phyloP scores from a whole-genome alignment of 2,113 vertebrate species.

The Notechis scutatus region DNA sequence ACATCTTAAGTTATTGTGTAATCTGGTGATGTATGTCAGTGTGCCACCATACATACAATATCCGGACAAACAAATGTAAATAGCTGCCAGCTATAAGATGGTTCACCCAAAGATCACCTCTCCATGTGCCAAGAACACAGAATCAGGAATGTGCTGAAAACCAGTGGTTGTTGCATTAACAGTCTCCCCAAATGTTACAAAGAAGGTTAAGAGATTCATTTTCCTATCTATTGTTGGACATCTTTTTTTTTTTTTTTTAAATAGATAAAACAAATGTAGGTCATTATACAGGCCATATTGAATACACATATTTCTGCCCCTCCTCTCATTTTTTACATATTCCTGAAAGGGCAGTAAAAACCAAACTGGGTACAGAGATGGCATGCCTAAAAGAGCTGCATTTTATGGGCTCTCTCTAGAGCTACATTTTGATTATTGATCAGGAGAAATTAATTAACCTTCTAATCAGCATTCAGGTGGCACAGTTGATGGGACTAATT shows the following conservation, averaged over 20 bases:
- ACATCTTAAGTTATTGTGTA: neutral
- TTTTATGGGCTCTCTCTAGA: neutral
- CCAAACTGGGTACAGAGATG: neutral
- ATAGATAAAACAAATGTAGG: neutral
- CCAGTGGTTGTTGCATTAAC: neutral
- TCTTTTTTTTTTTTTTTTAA: neutral
- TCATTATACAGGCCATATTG: neutral
- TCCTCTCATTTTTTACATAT: neutral
- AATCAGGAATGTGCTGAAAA: neutral
- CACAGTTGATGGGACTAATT: neutral
- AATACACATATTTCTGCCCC: neutral
- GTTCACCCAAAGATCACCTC: neutral
- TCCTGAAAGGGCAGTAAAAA: neutral
- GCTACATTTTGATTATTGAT: neutral
- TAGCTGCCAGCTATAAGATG: neutral
- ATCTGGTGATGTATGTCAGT: neutral
- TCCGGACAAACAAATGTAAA: neutral
- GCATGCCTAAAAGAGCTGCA: neutral
- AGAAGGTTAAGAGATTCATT: neutral
- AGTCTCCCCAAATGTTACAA: neutral
- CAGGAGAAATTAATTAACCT: neutral
- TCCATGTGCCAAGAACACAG: neutral
- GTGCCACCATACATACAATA: neutral
- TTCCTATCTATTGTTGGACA: neutral
- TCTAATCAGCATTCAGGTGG: neutral